Conservation (phyloP, 2,113 vertebrate species). For the Numida meleagris region DNA sequence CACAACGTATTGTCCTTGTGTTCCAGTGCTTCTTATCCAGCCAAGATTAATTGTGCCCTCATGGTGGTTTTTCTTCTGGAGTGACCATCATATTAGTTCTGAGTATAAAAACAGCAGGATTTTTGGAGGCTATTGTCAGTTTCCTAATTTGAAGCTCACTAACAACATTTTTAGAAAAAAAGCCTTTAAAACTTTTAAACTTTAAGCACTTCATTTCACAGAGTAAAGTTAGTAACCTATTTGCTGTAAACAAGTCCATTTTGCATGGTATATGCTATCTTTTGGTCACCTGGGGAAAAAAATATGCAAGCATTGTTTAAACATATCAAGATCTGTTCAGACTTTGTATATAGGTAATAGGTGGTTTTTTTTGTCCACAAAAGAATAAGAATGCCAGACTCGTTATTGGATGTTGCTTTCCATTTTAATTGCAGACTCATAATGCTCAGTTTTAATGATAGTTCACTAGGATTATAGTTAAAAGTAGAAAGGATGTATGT, state of each 20-base stretch:
- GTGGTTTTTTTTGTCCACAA: not conserved
- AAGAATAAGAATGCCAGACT: not conserved
- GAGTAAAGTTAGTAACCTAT: not conserved
- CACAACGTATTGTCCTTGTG: not conserved
- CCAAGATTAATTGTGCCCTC: not conserved
- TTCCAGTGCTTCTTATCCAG: not conserved
- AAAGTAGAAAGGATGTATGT: not conserved
- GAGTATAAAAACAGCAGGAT: not conserved
- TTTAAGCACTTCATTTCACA: not conserved
- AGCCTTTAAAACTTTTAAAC: not conserved
- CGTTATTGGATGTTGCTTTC: not conserved
- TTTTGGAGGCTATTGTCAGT: not conserved
- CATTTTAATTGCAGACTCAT: constrained; percentile 20
- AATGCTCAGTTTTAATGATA: not conserved
- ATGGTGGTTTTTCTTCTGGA: not conserved
- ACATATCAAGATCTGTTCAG: not conserved
- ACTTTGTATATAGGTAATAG: not conserved
- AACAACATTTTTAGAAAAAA: not conserved
- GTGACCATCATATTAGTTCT: not conserved
- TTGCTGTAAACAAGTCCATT: not conserved
- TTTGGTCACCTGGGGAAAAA: not conserved
- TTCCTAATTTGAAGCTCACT: not conserved
- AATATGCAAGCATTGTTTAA: not conserved
- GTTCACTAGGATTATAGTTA: not conserved
- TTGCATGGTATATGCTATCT: not conserved